Evolutionary conservation across 2,113 vertebrate species (phyloP).

Genomic region (Poecile atricapillus): DNA sequence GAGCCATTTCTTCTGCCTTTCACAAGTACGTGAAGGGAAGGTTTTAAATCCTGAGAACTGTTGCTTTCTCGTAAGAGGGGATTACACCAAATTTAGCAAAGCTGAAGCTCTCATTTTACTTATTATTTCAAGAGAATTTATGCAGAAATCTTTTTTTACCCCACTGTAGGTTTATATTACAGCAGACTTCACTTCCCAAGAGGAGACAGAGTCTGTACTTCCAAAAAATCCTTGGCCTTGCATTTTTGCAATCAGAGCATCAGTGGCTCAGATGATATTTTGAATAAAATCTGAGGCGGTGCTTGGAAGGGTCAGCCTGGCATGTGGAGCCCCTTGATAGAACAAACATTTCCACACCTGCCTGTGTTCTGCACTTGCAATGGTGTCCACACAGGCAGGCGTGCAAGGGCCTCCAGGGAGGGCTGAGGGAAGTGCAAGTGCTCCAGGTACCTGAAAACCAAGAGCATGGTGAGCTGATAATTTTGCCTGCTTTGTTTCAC

Average conservation of each 20-base stretch:
- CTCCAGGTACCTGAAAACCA: background rate
- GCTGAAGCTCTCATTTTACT: background rate
- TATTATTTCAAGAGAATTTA: background rate
- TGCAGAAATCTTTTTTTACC: background rate
- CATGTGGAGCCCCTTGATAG: background rate
- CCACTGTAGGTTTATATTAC: background rate
- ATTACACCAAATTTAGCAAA: background rate
- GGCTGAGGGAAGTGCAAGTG: background rate
- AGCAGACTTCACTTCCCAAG: background rate
- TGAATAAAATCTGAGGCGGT: background rate
- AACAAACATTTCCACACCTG: background rate
- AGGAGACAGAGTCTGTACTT: background rate
- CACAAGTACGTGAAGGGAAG: fast-evolving
- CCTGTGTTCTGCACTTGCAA: fast-evolving
- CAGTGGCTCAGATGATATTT: background rate
- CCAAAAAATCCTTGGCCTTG: background rate
- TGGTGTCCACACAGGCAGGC: background rate
- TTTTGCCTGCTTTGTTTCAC: constrained; percentile 55
- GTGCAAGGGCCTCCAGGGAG: background rate
- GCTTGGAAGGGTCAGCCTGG: background rate
- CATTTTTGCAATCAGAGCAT: background rate
- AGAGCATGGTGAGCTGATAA: background rate
- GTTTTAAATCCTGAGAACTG: background rate
- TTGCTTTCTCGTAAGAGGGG: background rate
- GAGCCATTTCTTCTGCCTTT: background rate